phyloP scores from a whole-genome alignment of 2,113 vertebrate genomes.

The Poecile atricapillus region DNA sequence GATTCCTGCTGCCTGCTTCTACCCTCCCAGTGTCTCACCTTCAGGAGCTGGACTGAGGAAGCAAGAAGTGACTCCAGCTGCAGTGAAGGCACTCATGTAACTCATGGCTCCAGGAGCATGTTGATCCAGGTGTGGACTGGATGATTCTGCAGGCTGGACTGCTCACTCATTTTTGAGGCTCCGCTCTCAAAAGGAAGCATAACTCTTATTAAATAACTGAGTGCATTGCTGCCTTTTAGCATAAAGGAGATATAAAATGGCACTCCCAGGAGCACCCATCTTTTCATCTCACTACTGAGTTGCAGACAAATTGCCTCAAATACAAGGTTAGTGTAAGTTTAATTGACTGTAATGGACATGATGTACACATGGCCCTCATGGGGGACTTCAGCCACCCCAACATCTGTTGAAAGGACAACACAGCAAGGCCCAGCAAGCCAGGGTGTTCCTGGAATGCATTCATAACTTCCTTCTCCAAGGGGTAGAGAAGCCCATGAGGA shows the following conservation, averaged over 20 bases:
- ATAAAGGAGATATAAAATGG: not conserved
- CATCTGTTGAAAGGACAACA: too few relatives aligned
- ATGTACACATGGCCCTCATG: not conserved
- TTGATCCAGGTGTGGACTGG: fast-evolving
- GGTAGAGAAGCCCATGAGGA: not conserved
- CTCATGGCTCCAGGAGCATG: fast-evolving
- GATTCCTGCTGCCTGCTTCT: not conserved
- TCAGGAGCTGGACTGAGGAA: not conserved
- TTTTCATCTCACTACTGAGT: not conserved
- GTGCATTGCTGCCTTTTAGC: not conserved
- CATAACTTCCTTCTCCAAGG: not conserved
- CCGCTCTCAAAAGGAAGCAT: not conserved
- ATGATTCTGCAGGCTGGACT: not conserved
- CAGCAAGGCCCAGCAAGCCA: not conserved
- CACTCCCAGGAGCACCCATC: not conserved
- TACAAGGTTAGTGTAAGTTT: not conserved
- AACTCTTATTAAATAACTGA: not conserved
- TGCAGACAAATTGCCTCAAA: not conserved
- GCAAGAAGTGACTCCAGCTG: not conserved
- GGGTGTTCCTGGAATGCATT: not conserved
- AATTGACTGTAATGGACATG: not conserved
- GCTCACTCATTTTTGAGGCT: too few relatives aligned
- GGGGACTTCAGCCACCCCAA: not conserved
- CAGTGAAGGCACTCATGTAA: not conserved
- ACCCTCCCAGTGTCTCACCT: not conserved